Base-by-base conservation (phyloP, 2,113 vertebrate species). In the Passer domesticus region DNA sequence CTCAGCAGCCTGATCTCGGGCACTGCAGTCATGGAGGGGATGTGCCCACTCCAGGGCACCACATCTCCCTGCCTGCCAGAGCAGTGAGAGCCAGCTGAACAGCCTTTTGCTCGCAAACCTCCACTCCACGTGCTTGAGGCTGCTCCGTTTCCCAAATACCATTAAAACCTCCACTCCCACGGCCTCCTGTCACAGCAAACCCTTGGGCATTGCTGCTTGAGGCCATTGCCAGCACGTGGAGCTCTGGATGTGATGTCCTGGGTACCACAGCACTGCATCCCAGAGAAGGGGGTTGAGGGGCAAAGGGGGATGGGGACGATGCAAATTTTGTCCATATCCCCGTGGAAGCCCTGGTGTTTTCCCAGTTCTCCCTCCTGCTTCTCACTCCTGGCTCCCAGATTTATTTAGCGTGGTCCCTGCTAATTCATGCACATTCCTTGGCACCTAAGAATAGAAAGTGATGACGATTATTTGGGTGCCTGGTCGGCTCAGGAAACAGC, bases 401-500 rank as follows among this genome's bases (percentile, higher is more conserved):
- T 94, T 89, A 16, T 94, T 92, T 84, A 64, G 46, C 11, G 60
- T 2, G 39, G 84, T 79, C 74, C 90, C 84, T 63, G 52, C 66
- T 94, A 87, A 87, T 92, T 92, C 2, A 0, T 39, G 60, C 73
- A 63, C 81, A 68, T 96, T 96, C 83, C 84, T 92, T 63, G 2
- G 1, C 0, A 1, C 87, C 93, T 95, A 81, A 82, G 89, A 95
- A 95, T 92, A 92, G 92, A 91, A 89, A 73, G 69, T 0, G 0
- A 31, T 82, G 93, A 91, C 1, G 49, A 96, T 92, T 92, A 89
- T 95, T 94, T 89, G 95, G 87, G 95, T 92, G 95, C 79, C 83
- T 91, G 83, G 35, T 82, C 1, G 8, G 84, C 81, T 95, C 96
- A 91, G 95, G 87, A 91, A 96, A n/a, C 6, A 59, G 81, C 74